Percentiles rank a stretch among this genome's conserved stretches.
These are phyloP conservation scores for Drosophila kurseongensis DNA, from an alignment of 1,140 invertebrate species.

Conservation along the genomic window DNA sequence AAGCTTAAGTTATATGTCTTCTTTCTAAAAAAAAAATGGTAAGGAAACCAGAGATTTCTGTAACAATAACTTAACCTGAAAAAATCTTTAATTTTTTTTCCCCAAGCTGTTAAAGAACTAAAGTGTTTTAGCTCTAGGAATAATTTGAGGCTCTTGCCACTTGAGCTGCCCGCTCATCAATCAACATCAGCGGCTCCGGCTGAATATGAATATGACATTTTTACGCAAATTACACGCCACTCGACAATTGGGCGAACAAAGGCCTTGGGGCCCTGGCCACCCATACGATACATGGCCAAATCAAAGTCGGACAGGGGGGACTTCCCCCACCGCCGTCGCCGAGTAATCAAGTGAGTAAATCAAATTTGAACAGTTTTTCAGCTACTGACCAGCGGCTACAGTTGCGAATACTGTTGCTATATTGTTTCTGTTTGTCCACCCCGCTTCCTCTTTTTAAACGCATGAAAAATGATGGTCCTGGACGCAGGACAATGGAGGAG, in stretches of 20 bases:
- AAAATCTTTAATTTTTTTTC: constrained; percentile 6
- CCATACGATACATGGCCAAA: constrained; percentile 36
- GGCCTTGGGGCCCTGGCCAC: constrained; percentile 19
- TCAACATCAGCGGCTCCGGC: constrained; percentile 60
- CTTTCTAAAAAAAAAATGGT: no score
- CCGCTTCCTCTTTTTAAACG: constrained; percentile 62
- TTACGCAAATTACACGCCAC: constrained; percentile 79
- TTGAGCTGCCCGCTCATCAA: constrained; percentile 60
- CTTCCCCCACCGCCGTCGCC: not conserved
- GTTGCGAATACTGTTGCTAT: constrained; percentile 12
- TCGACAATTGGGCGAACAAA: constrained; percentile 64
- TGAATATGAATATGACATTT: constrained; percentile 81
- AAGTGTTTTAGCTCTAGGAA: constrained; percentile 20
- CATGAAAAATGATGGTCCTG: constrained; percentile 75
- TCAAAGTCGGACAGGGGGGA: constrained; percentile 20
- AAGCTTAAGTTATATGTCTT: no score
- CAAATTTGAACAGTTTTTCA: constrained; percentile 80
- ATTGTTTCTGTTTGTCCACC: not conserved
- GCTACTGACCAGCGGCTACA: constrained; percentile 45
- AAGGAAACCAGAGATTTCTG: no score
- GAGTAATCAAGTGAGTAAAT: constrained; percentile 82
- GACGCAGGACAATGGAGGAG: constrained; percentile 27
- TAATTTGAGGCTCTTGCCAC: constrained; percentile 43
- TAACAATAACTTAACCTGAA: not conserved
- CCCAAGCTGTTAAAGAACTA: not conserved